These are phyloP conservation scores for Bemisia tabaci DNA, from an alignment of 1,140 invertebrate genomes.

Conservation along the genomic window DNA sequence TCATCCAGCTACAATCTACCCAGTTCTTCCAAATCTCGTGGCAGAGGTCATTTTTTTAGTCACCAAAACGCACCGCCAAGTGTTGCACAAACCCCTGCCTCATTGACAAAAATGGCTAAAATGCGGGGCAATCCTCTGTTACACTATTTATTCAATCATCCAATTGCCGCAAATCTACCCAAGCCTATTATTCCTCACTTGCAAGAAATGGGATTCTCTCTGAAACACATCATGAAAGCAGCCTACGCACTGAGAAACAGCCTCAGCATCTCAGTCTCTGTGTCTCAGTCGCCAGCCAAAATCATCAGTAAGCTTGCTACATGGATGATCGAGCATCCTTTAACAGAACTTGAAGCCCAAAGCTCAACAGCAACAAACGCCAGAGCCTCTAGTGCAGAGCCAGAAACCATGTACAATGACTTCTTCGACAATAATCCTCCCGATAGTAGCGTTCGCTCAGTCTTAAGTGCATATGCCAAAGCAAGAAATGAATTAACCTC, in stretches of 20 bases:
- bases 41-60: background rate
- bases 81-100: conserved; percentile 18
- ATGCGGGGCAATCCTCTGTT: background rate
- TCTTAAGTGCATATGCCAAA: background rate
- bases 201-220: conserved; percentile 48
- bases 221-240: conserved; percentile 43
- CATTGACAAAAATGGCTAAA: conserved; percentile 1
- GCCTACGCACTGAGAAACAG: conserved; percentile 36
- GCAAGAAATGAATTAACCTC: background rate
- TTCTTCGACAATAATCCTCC: background rate
- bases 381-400: background rate
- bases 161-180: background rate
- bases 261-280: background rate
- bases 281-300: conserved; percentile 25
- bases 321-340: conserved; percentile 52
- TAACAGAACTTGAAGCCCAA: background rate
- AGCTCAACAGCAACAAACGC: background rate
- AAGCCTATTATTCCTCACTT: conserved; percentile 38
- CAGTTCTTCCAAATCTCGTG: background rate
- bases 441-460: background rate
- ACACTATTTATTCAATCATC: background rate
- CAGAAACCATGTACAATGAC: background rate
- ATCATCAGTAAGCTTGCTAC: conserved; percentile 45
- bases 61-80: background rate
- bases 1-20: background rate